Percentiles rank a stretch among this genome's conserved stretches.
Evolutionary conservation across 1,140 invertebrate species (phyloP).

Genomic region (Bombus cullumanus): DNA sequence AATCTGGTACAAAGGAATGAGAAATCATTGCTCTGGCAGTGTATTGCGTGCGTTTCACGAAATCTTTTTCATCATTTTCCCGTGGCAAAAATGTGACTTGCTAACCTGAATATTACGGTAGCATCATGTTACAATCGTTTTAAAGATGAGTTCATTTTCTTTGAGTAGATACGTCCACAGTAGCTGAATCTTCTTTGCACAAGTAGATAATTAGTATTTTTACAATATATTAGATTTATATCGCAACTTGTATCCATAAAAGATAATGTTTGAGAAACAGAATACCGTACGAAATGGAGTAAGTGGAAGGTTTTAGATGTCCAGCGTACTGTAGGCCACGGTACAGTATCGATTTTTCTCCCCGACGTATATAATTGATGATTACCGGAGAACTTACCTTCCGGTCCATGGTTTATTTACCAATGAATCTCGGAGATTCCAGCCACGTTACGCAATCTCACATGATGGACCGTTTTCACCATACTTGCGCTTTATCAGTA

Average conservation of each 20-base stretch:
- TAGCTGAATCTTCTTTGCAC: neutral
- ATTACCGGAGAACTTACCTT: slow-evolving; percentile 11
- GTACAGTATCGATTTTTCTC: neutral
- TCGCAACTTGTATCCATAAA: neutral
- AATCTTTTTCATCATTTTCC: no score
- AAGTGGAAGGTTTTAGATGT: neutral
- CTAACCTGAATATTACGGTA: no score
- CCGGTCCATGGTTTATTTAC: slow-evolving; percentile 9
- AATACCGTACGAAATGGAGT: neutral
- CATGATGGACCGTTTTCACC: neutral
- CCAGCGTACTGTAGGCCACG: neutral
- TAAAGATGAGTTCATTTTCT: no score
- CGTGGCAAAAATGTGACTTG: no score
- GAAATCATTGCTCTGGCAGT: no score
- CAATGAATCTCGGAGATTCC: neutral
- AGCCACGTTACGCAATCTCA: neutral
- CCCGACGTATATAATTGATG: slow-evolving; percentile 26
- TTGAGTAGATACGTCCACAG: no score
- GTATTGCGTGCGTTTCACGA: no score
- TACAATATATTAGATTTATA: neutral
- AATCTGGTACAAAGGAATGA: no score
- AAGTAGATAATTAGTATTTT: neutral
- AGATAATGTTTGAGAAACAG: neutral
- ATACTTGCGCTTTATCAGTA: neutral
- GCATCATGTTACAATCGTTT: no score